Conservation (phyloP, 2,888 invertebrate genomes). For the Agrotis ipsilon region DNA sequence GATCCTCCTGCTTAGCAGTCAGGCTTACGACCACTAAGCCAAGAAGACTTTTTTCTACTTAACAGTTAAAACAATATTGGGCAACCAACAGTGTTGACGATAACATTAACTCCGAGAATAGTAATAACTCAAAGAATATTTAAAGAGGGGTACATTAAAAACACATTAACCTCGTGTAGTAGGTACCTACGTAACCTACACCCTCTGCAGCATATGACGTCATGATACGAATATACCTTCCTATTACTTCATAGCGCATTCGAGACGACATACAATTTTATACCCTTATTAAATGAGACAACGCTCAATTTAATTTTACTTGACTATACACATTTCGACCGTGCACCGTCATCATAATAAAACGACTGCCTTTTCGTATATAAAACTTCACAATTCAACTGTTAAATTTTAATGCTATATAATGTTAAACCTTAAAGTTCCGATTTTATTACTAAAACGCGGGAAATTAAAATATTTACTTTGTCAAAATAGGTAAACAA, state of each 20-base stretch:
- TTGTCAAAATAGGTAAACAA: slow-evolving; percentile 65
- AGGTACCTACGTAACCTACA: slow-evolving; percentile 23
- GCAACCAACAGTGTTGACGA: not conserved
- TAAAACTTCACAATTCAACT: slow-evolving; percentile 34
- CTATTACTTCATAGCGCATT: slow-evolving; percentile 59
- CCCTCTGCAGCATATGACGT: slow-evolving; percentile 22
- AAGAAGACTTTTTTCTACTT: not conserved
- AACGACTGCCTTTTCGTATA: slow-evolving; percentile 33
- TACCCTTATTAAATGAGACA: slow-evolving; percentile 43
- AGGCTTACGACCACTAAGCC: not conserved
- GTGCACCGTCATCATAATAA: slow-evolving; percentile 34
- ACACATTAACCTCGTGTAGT: slow-evolving; percentile 71
- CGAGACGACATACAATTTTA: slow-evolving; percentile 57
- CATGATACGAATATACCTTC: slow-evolving; percentile 56
- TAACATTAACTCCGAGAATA: slow-evolving; percentile 1
- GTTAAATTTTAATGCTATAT: slow-evolving; percentile 38
- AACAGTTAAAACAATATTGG: not conserved
- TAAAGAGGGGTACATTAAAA: slow-evolving; percentile 72
- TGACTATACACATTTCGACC: slow-evolving; percentile 36
- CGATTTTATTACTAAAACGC: slow-evolving; percentile 59
- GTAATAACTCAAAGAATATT: slow-evolving; percentile 37
- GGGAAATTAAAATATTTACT: slow-evolving; percentile 69
- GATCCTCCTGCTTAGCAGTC: not conserved
- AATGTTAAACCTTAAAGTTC: slow-evolving; percentile 30
- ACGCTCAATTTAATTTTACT: slow-evolving; percentile 58